Percentiles rank a stretch among this genome's conserved stretches.
phyloP scores from a whole-genome alignment of 2,113 vertebrate genomes.

The Riparia riparia region DNA sequence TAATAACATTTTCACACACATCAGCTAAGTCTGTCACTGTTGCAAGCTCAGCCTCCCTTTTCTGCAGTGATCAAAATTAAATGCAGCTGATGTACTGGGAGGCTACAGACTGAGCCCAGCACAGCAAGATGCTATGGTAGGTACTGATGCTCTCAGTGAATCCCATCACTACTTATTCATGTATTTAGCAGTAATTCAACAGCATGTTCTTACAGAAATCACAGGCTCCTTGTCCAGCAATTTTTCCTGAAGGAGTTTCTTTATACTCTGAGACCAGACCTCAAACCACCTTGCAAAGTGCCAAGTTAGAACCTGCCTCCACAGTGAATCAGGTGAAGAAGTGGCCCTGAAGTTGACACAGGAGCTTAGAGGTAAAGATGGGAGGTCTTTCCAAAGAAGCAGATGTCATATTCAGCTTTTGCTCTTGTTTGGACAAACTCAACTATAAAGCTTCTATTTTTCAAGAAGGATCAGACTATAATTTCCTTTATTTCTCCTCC shows the following conservation, averaged over 20 bases:
- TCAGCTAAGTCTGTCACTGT: conserved; percentile 16
- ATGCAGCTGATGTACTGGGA: conserved; percentile 31
- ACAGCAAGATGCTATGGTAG: not conserved
- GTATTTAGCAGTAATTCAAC: conserved; percentile 22
- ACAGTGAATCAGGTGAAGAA: not conserved
- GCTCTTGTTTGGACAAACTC: not conserved
- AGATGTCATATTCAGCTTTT: not conserved
- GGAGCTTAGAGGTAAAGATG: not conserved
- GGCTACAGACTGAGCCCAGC: not conserved
- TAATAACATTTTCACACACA: conserved; percentile 45
- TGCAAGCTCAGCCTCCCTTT: conserved; percentile 33
- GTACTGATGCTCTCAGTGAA: not conserved
- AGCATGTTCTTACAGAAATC: not conserved
- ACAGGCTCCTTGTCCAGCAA: not conserved
- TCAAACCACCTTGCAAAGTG: not conserved
- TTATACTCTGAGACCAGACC: not conserved
- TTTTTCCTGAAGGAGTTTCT: not conserved
- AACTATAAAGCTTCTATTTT: not conserved
- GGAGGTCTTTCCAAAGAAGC: not conserved
- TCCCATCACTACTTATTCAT: not conserved
- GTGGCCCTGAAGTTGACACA: not conserved
- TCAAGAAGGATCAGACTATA: not conserved
- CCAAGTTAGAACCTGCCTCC: not conserved
- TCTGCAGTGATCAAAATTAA: conserved; percentile 57
- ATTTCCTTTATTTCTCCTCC: not conserved